A percentile compares a stretch with the other conserved stretches of the same genome.
Conservation (phyloP, 2,797 vertebrate species). For the Rhyacichthys aspro region DNA sequence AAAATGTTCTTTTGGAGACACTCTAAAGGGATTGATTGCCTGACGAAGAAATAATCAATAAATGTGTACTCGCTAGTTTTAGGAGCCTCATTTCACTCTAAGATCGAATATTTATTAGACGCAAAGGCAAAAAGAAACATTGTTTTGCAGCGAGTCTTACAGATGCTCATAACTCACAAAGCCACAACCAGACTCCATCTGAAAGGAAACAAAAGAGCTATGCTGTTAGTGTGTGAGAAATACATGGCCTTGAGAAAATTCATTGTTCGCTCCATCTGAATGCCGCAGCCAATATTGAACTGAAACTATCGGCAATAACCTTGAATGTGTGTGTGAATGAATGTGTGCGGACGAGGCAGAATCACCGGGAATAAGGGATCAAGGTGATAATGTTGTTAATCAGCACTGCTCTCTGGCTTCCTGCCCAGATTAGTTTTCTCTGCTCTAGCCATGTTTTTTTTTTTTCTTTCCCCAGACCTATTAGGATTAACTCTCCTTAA, state of each 20-base stretch:
- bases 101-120: slow-evolving; percentile 21
- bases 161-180: slow-evolving; percentile 35
- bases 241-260: slow-evolving; percentile 43
- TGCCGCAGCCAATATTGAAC: slow-evolving; percentile 25
- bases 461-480: slow-evolving; percentile 13
- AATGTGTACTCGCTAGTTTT: slow-evolving; percentile 1
- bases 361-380: slow-evolving; percentile 16
- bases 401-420: slow-evolving; percentile 42
- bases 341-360: slow-evolving; percentile 14
- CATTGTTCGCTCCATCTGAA: slow-evolving; percentile 19
- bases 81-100: slow-evolving; percentile 7
- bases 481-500: slow-evolving; percentile 20
- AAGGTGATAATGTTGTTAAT: slow-evolving; percentile 60
- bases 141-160: slow-evolving; percentile 21
- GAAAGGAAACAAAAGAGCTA: not conserved
- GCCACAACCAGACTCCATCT: not conserved
- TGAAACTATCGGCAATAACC: slow-evolving; percentile 36
- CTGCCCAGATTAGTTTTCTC: slow-evolving; percentile 36
- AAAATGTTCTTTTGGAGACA: not conserved
- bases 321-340: slow-evolving; percentile 24
- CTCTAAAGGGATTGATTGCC: slow-evolving; percentile 16
- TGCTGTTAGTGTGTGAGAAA: slow-evolving; percentile 40
- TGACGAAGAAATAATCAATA: slow-evolving; percentile 13
- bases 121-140: slow-evolving; percentile 12
- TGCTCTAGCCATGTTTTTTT: slow-evolving; percentile 3